Conservation (phyloP, 2,888 invertebrate genomes). For the Malacosoma neustria region DNA sequence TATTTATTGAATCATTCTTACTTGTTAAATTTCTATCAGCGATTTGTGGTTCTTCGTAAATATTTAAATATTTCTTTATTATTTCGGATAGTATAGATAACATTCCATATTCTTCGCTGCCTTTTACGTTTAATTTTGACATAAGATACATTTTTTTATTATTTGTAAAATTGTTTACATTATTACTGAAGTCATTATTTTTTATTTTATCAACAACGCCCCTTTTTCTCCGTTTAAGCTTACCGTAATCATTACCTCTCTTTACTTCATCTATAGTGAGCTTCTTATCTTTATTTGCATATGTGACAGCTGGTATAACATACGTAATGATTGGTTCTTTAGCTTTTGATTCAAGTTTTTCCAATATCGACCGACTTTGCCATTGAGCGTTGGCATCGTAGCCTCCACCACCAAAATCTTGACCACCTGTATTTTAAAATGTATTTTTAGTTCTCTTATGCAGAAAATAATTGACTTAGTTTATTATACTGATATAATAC, state of each 20-base stretch:
- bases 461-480: slow-evolving; percentile 9
- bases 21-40: neutral
- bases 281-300: neutral
- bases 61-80: too few relatives aligned
- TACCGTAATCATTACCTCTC: slow-evolving; percentile 2
- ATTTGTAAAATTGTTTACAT: too few relatives aligned
- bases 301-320: slow-evolving; percentile 25
- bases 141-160: too few relatives aligned
- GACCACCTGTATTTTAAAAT: slow-evolving; percentile 42
- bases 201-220: neutral
- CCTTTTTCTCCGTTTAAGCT: neutral
- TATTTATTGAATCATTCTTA: neutral
- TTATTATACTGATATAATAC: slow-evolving; percentile 47
- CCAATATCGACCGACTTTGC: slow-evolving; percentile 55
- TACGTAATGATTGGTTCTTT: slow-evolving; percentile 31
- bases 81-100: too few relatives aligned
- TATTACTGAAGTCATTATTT: too few relatives aligned
- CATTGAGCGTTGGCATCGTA: slow-evolving; percentile 66
- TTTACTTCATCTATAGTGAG: neutral
- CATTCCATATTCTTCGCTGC: too few relatives aligned
- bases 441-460: slow-evolving; percentile 23
- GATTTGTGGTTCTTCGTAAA: too few relatives aligned
- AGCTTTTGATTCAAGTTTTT: slow-evolving; percentile 23
- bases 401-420: slow-evolving; percentile 53
- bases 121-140: too few relatives aligned